These are phyloP conservation scores for Lota lota DNA, from an alignment of 2,113 vertebrate species.

Conservation along the genomic window DNA sequence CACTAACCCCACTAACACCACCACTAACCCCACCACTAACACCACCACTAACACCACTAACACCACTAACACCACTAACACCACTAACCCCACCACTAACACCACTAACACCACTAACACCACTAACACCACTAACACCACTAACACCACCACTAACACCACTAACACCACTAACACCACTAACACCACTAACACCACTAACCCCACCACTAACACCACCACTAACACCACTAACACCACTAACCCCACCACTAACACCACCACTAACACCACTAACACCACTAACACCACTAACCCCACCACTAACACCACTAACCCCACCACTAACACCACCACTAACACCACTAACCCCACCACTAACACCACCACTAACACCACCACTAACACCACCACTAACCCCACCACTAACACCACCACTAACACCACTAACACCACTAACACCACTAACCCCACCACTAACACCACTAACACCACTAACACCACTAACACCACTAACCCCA, in stretches of 20 bases:
- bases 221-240: too few species aligned
- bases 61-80: too few species aligned
- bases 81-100: slow-evolving; percentile 32
- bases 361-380: slow-evolving; percentile 18
- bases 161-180: too few species aligned
- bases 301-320: slow-evolving; percentile 29
- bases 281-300: background rate
- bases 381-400: slow-evolving; percentile 27
- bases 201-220: slow-evolving; percentile 23
- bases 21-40: slow-evolving; percentile 32
- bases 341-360: too few species aligned
- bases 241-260: slow-evolving; percentile 37
- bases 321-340: slow-evolving; percentile 8
- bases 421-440: too few species aligned
- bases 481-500: slow-evolving; percentile 34
- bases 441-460: slow-evolving; percentile 32
- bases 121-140: too few species aligned
- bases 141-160: slow-evolving; percentile 25
- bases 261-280: too few species aligned
- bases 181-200: too few species aligned
- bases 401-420: slow-evolving; percentile 11
- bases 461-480: background rate
- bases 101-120: too few species aligned
- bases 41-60: background rate
- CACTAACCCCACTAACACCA: too few species aligned